Conservation (phyloP, 2,113 vertebrate species). For the Pterocles gutturalis region DNA sequence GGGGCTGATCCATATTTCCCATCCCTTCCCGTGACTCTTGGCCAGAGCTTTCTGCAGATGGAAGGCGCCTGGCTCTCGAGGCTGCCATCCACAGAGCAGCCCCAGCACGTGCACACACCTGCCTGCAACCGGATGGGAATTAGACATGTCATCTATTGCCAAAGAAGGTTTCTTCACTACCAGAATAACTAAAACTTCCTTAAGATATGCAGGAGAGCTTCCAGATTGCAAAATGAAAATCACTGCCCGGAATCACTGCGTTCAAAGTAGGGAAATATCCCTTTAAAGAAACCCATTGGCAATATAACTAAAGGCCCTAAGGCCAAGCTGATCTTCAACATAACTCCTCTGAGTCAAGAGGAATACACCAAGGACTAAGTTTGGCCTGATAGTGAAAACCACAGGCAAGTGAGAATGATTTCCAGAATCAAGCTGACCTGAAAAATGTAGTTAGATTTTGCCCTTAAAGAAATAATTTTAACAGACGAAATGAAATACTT, state of each 20-base stretch:
- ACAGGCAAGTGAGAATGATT: conserved; percentile 45
- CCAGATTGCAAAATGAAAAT: conserved; percentile 27
- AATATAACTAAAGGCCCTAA: neutral
- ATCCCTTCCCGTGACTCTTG: neutral
- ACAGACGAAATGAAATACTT: conserved; percentile 9
- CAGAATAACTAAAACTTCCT: neutral
- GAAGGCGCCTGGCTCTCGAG: conserved; percentile 8
- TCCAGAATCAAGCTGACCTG: conserved; percentile 48
- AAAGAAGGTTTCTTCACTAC: neutral
- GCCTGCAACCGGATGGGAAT: neutral
- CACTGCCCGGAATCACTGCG: conserved; percentile 6
- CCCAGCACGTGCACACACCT: neutral
- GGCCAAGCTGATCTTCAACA: conserved; percentile 24
- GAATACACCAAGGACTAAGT: conserved; percentile 34
- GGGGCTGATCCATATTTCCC: neutral
- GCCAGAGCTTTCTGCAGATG: rapidly evolving
- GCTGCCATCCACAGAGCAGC: conserved; percentile 47
- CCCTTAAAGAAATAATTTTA: conserved; percentile 44
- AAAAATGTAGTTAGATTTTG: conserved; percentile 32
- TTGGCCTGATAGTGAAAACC: conserved; percentile 39
- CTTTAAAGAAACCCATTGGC: conserved; percentile 30
- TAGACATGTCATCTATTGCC: neutral
- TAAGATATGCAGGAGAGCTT: conserved; percentile 34
- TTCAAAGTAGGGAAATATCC: conserved; percentile 48
- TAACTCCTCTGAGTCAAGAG: conserved; percentile 26